These are phyloP conservation scores for Gymnocephalus cernua DNA, from an alignment of 2,113 vertebrate genomes.

Conservation along the genomic window DNA sequence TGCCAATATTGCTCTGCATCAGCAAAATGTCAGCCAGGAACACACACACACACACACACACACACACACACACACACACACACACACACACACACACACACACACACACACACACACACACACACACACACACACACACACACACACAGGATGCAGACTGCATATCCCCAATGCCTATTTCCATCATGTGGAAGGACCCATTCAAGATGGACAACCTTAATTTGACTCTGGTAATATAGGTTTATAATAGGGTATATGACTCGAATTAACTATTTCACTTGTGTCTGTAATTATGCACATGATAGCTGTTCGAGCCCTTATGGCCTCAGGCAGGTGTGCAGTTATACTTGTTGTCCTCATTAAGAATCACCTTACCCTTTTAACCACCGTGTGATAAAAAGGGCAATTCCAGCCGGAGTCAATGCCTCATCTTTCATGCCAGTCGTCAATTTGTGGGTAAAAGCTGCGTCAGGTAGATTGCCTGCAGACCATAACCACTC, in stretches of 20 bases:
- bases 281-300: conserved; percentile 36
- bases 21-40: conserved; percentile 70
- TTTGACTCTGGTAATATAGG: conserved; percentile 46
- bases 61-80: conserved; percentile 29
- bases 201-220: conserved; percentile 54
- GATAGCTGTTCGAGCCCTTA: conserved; percentile 32
- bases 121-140: conserved; percentile 10
- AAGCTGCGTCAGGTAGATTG: conserved; percentile 69
- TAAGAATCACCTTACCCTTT: conserved; percentile 61
- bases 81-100: conserved; percentile 27
- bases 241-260: conserved; percentile 43
- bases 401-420: conserved; percentile 50
- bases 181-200: conserved; percentile 36
- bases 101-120: conserved; percentile 25
- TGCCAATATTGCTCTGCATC: conserved; percentile 65
- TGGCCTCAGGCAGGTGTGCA: conserved; percentile 29
- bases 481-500: conserved; percentile 68
- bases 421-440: conserved; percentile 53
- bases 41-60: conserved; percentile 39
- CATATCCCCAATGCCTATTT: conserved; percentile 44
- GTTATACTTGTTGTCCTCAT: conserved; percentile 63
- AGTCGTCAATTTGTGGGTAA: conserved; percentile 32
- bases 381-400: conserved; percentile 64
- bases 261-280: conserved; percentile 34
- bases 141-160: conserved; percentile 26